Conservation (phyloP, 1,140 invertebrate species). For the Prorops nasuta region DNA sequence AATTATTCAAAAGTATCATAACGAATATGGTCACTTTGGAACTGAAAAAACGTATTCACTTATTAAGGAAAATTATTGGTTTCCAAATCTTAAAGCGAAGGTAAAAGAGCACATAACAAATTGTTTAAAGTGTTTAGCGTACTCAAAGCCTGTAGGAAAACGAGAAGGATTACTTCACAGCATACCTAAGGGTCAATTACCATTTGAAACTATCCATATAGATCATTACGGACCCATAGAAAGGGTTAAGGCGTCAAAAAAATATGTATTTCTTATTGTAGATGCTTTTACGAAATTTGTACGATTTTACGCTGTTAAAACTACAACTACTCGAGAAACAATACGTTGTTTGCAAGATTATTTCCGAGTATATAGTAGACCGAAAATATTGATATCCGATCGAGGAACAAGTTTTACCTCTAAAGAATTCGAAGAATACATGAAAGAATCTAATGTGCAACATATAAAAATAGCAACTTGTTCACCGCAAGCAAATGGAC, state of each 20-base stretch:
- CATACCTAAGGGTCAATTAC: constrained; percentile 1
- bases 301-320: background rate
- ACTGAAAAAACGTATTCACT: background rate
- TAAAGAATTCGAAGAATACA: background rate
- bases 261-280: constrained; percentile 3
- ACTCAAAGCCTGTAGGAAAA: constrained; percentile 3
- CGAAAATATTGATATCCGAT: background rate
- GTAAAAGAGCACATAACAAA: background rate
- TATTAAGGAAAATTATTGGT: background rate
- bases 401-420: constrained; percentile 4
- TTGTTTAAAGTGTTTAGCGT: constrained; percentile 27
- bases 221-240: constrained; percentile 29
- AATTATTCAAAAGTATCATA: constrained; percentile 1
- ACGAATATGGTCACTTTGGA: background rate
- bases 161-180: constrained; percentile 10
- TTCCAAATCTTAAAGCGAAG: background rate
- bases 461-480: constrained; percentile 2
- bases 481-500: constrained; percentile 1
- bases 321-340: background rate
- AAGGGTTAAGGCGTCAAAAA: too few species aligned
- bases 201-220: constrained; percentile 7
- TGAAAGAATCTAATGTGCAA: background rate
- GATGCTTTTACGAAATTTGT: constrained; percentile 12
- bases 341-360: constrained; percentile 2
- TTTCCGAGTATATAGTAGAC: constrained; percentile 4